Evolutionary conservation across 2,113 vertebrate species (phyloP).

Genomic region (Pelecanoides urinatrix): DNA sequence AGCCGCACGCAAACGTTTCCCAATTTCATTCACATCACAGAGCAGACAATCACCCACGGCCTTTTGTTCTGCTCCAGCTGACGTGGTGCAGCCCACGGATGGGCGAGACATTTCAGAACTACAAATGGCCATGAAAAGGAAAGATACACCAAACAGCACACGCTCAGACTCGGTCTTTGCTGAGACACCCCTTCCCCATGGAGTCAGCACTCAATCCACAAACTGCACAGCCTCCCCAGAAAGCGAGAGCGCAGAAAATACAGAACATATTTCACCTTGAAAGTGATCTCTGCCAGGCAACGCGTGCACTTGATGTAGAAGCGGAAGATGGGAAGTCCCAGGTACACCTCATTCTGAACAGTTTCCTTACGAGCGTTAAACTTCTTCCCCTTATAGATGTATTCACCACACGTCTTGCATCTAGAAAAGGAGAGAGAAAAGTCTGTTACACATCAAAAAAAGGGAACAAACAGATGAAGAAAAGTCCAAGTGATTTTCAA

Average conservation of each 20-base stretch:
- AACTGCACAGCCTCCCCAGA: background rate
- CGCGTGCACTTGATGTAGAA: conserved; percentile 97
- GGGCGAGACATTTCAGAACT: background rate
- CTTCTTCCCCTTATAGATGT: conserved; percentile 98
- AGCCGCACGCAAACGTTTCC: background rate
- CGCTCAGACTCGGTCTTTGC: fast-evolving
- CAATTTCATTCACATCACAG: background rate
- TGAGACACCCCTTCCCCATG: background rate
- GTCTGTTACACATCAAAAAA: fast-evolving
- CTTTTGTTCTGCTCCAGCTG: background rate
- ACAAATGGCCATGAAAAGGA: fast-evolving
- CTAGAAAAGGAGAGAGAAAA: conserved; percentile 26
- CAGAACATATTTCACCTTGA: background rate
- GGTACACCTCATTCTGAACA: conserved; percentile 88
- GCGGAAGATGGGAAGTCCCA: conserved; percentile 94
- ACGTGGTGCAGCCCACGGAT: background rate
- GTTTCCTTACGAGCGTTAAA: conserved; percentile 97
- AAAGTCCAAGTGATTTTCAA: fast-evolving
- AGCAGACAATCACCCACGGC: too few relatives aligned
- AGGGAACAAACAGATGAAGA: fast-evolving
- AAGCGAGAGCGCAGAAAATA: fast-evolving
- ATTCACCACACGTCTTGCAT: conserved; percentile 94
- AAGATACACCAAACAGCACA: fast-evolving
- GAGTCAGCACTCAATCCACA: background rate
- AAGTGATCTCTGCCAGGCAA: conserved; percentile 75